Evolutionary conservation across 2,888 invertebrate genomes (phyloP), one percentile per base, ranked within the genome.

Genomic region (Keiferia lycopersicella): DNA sequence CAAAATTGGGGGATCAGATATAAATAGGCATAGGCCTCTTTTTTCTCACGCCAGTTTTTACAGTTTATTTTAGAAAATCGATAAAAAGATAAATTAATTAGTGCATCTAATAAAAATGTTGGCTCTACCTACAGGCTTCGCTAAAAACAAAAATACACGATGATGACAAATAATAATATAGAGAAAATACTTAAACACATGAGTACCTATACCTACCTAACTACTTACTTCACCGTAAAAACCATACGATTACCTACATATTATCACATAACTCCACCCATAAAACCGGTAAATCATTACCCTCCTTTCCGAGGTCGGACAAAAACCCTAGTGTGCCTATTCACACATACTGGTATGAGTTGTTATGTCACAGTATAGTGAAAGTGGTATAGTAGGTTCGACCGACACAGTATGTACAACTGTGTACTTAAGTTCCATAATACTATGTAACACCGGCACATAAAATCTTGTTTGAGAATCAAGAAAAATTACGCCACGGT

Each of bases 341-440:
- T 60, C 58, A 41, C 60, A 60, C 45, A 45, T 30, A 30, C 50
- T 20, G n/a, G 26, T 41, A 45, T 60, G 45, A 22, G 60, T 16
- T 41, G 60, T 60, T 60, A 60, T 60, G 60, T 60, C 60, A 60
- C 39, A n/a, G 38, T 22, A 14, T 65, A 81, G 85, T 84, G 85
- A 85, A 85, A 84, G 85, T 81, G 71, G 73, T 70, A 64, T 64
- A 71, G 73, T 72, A 68, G 67, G 69, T 69, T 68, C 64, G 65
- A 69, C 64, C n/a, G n/a, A 66, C 63, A 59, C 65, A 62, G 56
- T 39, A 62, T 38, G 39, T 60, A 41, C 26, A 41, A 20, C 26
- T 56, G 22, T 56, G 34, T 56, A 56, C 30, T 56, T 56, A 56
- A 56, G 56, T 34, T 30, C 56, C 26, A 50, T 51, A 50, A 50